phyloP scores from a whole-genome alignment of 2,888 invertebrate genomes.

The Cheilosia variabilis region DNA sequence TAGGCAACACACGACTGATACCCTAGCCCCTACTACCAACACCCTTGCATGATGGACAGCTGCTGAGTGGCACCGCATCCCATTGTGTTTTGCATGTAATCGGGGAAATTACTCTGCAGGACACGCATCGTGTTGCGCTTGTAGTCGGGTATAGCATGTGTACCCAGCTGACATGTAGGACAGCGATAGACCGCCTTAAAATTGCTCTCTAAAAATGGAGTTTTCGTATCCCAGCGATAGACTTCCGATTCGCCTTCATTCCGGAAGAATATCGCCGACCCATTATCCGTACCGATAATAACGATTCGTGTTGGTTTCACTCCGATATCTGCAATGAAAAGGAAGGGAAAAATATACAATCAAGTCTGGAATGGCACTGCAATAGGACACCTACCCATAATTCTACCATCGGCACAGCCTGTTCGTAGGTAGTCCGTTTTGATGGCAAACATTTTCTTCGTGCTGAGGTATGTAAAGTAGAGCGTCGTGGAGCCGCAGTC shows the following conservation, averaged over 20 bases:
- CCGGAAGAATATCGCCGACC: constrained; percentile 86
- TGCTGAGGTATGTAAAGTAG: constrained; percentile 87
- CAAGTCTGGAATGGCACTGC: neutral
- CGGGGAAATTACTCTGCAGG: constrained; percentile 87
- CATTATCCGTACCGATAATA: constrained; percentile 87
- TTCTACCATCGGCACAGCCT: constrained; percentile 85
- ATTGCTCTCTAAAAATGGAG: constrained; percentile 83
- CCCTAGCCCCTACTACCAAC: constrained; percentile 77
- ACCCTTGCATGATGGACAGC: constrained; percentile 83
- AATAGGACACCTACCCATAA: constrained; percentile 80
- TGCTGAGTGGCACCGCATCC: constrained; percentile 87
- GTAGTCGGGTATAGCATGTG: constrained; percentile 86
- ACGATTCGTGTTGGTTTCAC: constrained; percentile 86
- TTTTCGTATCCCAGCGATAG: constrained; percentile 86
- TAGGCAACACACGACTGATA: neutral
- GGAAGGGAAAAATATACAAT: neutral
- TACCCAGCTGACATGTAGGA: constrained; percentile 85
- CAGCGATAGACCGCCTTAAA: constrained; percentile 85
- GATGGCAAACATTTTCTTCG: constrained; percentile 87
- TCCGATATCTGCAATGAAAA: constrained; percentile 84
- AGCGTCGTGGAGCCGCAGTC: constrained; percentile 86
- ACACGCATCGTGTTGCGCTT: constrained; percentile 85
- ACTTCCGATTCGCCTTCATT: constrained; percentile 86
- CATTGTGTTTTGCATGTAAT: constrained; percentile 86
- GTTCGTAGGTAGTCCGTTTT: constrained; percentile 86